A percentile compares a stretch with the other conserved stretches of the same genome.
phyloP scores from a whole-genome alignment of 2,113 vertebrate species.

The Leptobrachium leishanense region DNA sequence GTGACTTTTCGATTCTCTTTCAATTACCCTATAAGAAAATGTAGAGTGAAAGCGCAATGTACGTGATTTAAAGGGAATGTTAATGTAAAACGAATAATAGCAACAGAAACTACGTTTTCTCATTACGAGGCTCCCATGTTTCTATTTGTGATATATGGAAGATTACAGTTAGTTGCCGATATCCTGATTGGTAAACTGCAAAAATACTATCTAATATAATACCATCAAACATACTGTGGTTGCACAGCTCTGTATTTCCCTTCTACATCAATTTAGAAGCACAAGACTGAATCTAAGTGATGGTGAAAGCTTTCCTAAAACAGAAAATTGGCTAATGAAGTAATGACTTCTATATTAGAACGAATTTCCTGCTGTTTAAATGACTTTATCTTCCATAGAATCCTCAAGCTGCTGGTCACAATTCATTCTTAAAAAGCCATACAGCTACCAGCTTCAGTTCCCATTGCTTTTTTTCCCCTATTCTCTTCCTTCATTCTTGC shows the following conservation, averaged over 20 bases:
- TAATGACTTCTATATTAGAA: conserved; percentile 2
- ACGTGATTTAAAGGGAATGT: too few relatives aligned
- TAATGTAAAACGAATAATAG: too few relatives aligned
- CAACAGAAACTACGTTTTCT: not conserved
- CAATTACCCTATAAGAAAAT: too few relatives aligned
- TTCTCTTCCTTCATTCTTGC: too few relatives aligned
- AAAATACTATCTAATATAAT: not conserved
- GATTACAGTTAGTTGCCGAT: conserved; percentile 6
- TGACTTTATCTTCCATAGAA: not conserved
- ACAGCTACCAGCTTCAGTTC: too few relatives aligned
- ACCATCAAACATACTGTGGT: conserved; percentile 11
- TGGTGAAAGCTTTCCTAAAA: conserved; percentile 11
- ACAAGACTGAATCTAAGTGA: conserved; percentile 24
- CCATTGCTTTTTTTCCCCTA: too few relatives aligned
- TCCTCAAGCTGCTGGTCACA: not conserved
- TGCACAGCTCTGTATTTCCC: conserved; percentile 15
- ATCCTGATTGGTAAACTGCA: conserved; percentile 16
- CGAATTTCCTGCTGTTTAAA: conserved; percentile 8
- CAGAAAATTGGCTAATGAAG: conserved; percentile 17
- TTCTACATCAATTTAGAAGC: conserved; percentile 20
- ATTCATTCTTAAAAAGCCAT: not conserved
- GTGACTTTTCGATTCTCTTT: too few relatives aligned
- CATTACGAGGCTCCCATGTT: conserved; percentile 5
- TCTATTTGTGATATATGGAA: not conserved
- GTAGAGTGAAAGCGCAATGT: too few relatives aligned